Conservation (phyloP, 2,797 vertebrate genomes). For the Scolopax rusticola region DNA sequence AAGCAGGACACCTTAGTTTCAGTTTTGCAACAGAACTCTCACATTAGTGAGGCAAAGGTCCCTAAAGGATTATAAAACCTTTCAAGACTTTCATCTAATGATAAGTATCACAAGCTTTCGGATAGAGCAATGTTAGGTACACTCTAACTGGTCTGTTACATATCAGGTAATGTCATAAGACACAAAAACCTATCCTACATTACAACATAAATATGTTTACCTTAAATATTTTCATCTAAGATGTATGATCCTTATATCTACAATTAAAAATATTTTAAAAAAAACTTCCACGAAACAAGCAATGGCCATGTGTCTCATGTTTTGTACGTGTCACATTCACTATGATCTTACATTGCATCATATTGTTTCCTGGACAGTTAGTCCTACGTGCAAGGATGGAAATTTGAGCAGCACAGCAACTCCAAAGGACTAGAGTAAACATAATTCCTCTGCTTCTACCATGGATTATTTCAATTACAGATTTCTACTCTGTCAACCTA, state of each 20-base stretch:
- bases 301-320: not conserved
- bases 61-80: not conserved
- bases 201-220: not conserved
- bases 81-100: not conserved
- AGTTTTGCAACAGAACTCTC: not conserved
- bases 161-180: not conserved
- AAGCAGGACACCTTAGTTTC: not conserved
- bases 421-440: not conserved
- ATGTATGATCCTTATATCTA: not conserved
- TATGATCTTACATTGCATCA: not conserved
- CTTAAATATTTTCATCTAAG: not conserved
- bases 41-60: accelerated
- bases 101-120: not conserved
- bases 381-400: not conserved
- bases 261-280: not conserved
- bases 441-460: not conserved
- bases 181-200: not conserved
- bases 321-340: not conserved
- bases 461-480: not conserved
- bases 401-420: not conserved
- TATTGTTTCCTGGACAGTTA: not conserved
- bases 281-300: not conserved
- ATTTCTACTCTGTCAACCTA: not conserved
- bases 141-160: not conserved
- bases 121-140: not conserved